These are phyloP conservation scores for Dolichotis patagonum DNA, from an alignment of 2,113 vertebrate species.

Conservation along the genomic window DNA sequence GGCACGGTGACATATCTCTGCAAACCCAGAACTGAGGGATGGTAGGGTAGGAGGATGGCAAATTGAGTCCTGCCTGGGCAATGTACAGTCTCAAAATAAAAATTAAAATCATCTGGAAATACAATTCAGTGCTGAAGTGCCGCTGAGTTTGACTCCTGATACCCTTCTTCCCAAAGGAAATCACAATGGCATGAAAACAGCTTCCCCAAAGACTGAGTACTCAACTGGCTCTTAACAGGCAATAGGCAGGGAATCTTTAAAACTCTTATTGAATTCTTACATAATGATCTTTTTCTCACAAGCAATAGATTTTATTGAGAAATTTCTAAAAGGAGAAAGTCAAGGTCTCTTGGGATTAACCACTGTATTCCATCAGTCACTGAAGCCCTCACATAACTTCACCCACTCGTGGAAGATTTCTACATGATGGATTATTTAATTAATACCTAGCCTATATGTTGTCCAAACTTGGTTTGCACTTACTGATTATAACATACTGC, in stretches of 20 bases:
- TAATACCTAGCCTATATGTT: slow-evolving; percentile 15
- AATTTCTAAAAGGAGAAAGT: slow-evolving; percentile 14
- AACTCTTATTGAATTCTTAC: slow-evolving; percentile 2
- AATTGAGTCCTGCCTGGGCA: background rate
- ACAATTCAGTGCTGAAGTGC: background rate
- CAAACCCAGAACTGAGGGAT: background rate
- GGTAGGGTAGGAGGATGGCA: background rate
- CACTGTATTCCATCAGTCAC: background rate
- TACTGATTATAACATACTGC: slow-evolving; percentile 44
- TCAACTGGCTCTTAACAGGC: slow-evolving; percentile 33
- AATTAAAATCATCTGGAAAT: background rate
- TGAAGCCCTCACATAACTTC: slow-evolving; percentile 10
- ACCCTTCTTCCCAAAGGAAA: background rate
- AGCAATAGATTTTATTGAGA: slow-evolving; percentile 17
- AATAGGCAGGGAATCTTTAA: background rate
- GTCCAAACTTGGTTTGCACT: slow-evolving; percentile 47
- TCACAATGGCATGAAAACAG: background rate
- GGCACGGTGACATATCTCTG: background rate
- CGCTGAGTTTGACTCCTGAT: background rate
- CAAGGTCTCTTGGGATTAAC: slow-evolving; percentile 39
- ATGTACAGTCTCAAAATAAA: background rate
- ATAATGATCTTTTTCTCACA: background rate
- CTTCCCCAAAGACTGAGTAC: slow-evolving; percentile 25
- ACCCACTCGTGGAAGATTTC: slow-evolving; percentile 10
- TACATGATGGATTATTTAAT: slow-evolving; percentile 41